These are phyloP conservation scores for Ommatoiulus sabulosus DNA, from an alignment of 2,888 invertebrate genomes.

Conservation along the genomic window DNA sequence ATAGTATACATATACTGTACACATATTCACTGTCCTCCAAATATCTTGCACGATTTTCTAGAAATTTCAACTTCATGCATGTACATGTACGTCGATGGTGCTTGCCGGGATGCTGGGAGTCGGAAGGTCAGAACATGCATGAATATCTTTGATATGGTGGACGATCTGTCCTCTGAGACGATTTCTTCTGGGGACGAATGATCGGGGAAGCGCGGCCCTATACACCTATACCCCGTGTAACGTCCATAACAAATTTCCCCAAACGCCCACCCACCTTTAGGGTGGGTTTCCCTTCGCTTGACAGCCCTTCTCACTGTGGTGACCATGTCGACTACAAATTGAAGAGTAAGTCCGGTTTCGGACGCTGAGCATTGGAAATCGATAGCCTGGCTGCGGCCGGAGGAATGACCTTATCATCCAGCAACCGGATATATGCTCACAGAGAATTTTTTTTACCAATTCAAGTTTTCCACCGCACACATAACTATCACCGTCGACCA, in stretches of 20 bases:
- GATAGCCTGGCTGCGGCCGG: neutral
- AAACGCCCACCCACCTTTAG: neutral
- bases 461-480: neutral
- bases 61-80: too few species aligned
- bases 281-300: neutral
- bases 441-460: conserved; percentile 18
- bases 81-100: too few species aligned
- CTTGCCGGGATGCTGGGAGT: too few species aligned
- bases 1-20: too few species aligned
- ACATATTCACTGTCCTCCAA: too few species aligned
- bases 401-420: conserved; percentile 34
- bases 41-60: too few species aligned
- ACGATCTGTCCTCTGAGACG: neutral
- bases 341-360: conserved; percentile 21
- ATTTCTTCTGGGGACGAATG: neutral
- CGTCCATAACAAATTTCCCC: neutral
- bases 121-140: neutral
- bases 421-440: conserved; percentile 34
- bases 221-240: neutral
- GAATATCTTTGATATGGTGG: neutral
- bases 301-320: conserved; percentile 17
- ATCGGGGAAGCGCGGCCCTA: neutral
- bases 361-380: conserved; percentile 28
- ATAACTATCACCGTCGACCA: neutral
- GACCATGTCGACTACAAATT: conserved; percentile 16